Percentiles rank a stretch among this genome's conserved stretches.
Conservation (phyloP, 2,113 vertebrate genomes). For the Limnothrissa miodon region DNA sequence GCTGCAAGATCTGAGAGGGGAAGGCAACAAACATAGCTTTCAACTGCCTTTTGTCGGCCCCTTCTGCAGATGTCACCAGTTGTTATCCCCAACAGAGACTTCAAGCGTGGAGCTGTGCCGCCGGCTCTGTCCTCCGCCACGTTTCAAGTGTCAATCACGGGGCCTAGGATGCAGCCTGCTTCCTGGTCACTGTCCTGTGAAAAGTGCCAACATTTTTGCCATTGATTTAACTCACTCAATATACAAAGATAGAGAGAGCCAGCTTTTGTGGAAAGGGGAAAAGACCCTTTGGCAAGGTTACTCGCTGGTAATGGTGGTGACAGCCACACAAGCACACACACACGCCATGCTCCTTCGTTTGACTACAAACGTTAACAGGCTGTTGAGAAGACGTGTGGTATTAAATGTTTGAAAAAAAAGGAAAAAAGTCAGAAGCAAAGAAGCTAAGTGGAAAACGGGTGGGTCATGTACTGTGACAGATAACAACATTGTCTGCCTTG, state of each 20-base stretch:
- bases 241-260: slow-evolving; percentile 84
- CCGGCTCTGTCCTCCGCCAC: slow-evolving; percentile 85
- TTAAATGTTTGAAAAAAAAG: slow-evolving; percentile 30
- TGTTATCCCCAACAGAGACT: slow-evolving; percentile 88
- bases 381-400: slow-evolving; percentile 42
- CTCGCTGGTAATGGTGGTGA: slow-evolving; percentile 69
- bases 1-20: slow-evolving; percentile 84
- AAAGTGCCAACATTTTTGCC: slow-evolving; percentile 89
- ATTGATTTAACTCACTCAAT: slow-evolving; percentile 91
- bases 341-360: slow-evolving; percentile 81
- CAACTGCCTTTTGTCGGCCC: slow-evolving; percentile 90
- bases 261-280: slow-evolving; percentile 79
- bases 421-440: slow-evolving; percentile 69
- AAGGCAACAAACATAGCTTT: slow-evolving; percentile 88
- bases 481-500: slow-evolving; percentile 67
- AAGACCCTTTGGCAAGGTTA: slow-evolving; percentile 89
- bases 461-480: slow-evolving; percentile 74
- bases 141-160: slow-evolving; percentile 93
- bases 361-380: slow-evolving; percentile 80
- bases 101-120: slow-evolving; percentile 84
- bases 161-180: slow-evolving; percentile 76
- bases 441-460: slow-evolving; percentile 74
- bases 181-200: slow-evolving; percentile 91
- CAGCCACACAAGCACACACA: slow-evolving; percentile 44
- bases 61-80: slow-evolving; percentile 91